Conservation (phyloP, 1,140 invertebrate species). For the Rhagoletis zephyria region DNA sequence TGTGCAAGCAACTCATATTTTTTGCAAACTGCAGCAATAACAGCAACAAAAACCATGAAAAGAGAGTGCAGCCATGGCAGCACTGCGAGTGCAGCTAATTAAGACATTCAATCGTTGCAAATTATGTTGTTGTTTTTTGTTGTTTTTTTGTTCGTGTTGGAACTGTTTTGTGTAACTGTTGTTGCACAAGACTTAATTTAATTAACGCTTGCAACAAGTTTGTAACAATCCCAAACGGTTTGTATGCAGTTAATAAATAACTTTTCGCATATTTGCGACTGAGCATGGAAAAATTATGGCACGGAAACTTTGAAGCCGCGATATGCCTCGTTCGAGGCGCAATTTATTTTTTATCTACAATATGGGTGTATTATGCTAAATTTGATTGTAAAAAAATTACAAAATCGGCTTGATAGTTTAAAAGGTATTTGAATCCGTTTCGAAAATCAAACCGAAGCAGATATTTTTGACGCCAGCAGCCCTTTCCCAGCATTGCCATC, state of each 20-base stretch:
- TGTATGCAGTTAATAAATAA: slow-evolving; percentile 44
- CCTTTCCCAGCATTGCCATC: too few species aligned
- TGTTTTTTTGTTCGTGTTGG: not conserved
- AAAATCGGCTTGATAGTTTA: too few species aligned
- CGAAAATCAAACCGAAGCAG: too few species aligned
- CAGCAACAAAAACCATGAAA: not conserved
- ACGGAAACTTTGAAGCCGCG: too few species aligned
- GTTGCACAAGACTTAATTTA: slow-evolving; percentile 47
- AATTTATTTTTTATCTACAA: too few species aligned
- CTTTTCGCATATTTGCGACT: too few species aligned
- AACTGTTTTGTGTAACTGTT: slow-evolving; percentile 2
- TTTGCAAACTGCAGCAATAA: not conserved
- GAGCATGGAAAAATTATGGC: too few species aligned
- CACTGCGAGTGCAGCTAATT: slow-evolving; percentile 30
- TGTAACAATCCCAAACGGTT: slow-evolving; percentile 23
- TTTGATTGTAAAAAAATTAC: too few species aligned
- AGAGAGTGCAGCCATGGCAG: not conserved
- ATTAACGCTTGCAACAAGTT: slow-evolving; percentile 44
- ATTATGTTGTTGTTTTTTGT: not conserved
- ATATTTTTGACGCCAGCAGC: too few species aligned
- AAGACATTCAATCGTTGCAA: not conserved
- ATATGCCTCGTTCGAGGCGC: not conserved
- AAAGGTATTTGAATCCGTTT: too few species aligned
- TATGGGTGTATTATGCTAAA: too few species aligned
- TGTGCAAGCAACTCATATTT: not conserved